phyloP scores from a whole-genome alignment of 1,140 invertebrate genomes.

The Drosophila funebris region DNA sequence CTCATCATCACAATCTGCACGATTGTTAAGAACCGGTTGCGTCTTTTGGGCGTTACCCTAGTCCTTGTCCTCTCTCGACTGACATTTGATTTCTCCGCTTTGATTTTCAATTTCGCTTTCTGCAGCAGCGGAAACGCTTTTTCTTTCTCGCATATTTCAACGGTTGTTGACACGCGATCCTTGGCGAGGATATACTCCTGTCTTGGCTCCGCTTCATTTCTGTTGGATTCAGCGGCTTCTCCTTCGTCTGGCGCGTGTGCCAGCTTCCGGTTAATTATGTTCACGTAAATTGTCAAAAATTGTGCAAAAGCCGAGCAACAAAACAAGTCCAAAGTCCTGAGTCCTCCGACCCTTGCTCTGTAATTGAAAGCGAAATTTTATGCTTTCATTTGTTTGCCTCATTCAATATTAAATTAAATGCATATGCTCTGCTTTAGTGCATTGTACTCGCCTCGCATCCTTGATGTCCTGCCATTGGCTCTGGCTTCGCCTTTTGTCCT shows the following conservation, averaged over 20 bases:
- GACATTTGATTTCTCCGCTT: constrained; percentile 68
- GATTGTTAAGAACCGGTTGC: constrained; percentile 66
- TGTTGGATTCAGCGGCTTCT: constrained; percentile 31
- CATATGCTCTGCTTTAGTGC: constrained; percentile 49
- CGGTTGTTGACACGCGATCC: constrained; percentile 81
- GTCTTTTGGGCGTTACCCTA: constrained; percentile 52
- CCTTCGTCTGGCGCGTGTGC: constrained; percentile 70
- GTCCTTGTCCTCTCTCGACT: constrained; percentile 36
- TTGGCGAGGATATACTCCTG: constrained; percentile 24
- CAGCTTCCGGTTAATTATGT: constrained; percentile 77
- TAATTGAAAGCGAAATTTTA: constrained; percentile 71
- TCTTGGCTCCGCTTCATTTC: neutral
- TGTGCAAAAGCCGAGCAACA: constrained; percentile 54
- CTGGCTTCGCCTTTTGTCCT: constrained; percentile 20
- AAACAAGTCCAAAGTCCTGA: neutral
- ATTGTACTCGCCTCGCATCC: constrained; percentile 27
- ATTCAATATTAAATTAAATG: constrained; percentile 62
- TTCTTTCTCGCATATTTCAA: constrained; percentile 61
- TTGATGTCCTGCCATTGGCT: constrained; percentile 56
- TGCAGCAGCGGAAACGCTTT: constrained; percentile 72
- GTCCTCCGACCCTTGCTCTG: constrained; percentile 1
- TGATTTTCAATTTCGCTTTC: constrained; percentile 69
- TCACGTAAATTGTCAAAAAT: constrained; percentile 56
- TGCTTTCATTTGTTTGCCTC: constrained; percentile 49
- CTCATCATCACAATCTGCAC: no score